Conservation (phyloP, 2,888 invertebrate genomes). For the Seira musarum region DNA sequence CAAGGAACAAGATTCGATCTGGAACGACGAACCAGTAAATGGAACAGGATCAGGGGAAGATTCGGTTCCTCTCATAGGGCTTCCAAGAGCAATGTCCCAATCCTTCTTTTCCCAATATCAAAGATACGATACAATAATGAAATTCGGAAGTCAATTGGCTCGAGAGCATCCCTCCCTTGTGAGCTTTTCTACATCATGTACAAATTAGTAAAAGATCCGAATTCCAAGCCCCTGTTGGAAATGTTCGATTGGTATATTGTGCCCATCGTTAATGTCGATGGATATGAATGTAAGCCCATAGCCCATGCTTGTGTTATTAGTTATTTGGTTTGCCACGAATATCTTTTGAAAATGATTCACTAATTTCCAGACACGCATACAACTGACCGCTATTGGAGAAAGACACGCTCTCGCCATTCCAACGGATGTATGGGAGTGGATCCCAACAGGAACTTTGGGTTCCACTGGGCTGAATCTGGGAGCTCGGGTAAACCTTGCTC, state of each 20-base stretch:
- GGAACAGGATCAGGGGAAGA: neutral
- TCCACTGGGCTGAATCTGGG: constrained; percentile 86
- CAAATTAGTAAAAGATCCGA: constrained; percentile 58
- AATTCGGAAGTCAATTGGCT: constrained; percentile 65
- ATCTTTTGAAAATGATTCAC: too few species aligned
- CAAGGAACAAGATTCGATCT: neutral
- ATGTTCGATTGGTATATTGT: constrained; percentile 80
- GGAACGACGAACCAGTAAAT: constrained; percentile 5
- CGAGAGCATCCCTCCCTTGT: constrained; percentile 61
- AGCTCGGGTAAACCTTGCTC: constrained; percentile 72
- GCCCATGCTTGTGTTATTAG: neutral
- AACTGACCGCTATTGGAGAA: constrained; percentile 84
- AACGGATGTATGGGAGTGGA: constrained; percentile 76
- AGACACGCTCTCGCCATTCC: constrained; percentile 71
- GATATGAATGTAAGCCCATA: constrained; percentile 79
- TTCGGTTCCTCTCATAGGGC: neutral
- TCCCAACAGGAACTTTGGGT: constrained; percentile 89
- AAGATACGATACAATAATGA: constrained; percentile 71
- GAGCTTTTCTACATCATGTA: constrained; percentile 66
- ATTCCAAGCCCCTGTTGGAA: constrained; percentile 71
- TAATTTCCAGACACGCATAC: constrained; percentile 80
- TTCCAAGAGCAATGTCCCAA: constrained; percentile 20
- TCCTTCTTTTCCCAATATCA: constrained; percentile 64
- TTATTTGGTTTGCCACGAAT: neutral
- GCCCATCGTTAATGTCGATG: constrained; percentile 87